Base-by-base conservation (phyloP, 2,888 invertebrate species). In the Aporophyla lueneburgensis region DNA sequence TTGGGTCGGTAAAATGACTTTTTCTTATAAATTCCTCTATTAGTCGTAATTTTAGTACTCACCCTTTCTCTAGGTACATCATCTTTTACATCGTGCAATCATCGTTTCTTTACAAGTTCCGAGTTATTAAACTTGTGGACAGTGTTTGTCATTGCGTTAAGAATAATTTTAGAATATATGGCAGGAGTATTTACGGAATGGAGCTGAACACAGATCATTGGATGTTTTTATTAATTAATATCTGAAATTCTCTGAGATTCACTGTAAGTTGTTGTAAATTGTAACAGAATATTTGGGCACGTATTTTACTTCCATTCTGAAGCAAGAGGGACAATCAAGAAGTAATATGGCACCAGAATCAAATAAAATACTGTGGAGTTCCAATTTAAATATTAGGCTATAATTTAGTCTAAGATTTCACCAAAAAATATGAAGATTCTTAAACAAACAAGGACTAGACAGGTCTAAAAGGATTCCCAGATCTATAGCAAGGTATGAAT, bases 401-500 rank as follows among this genome's bases (percentile, higher is more conserved):
- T 10, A 46, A 69, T 27, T 16, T 16, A 3, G 40, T 21, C 6
- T 21, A 49, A 24, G 10, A 24, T 74, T 10, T 19, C 1, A 40
- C 9, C 0, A 10, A 0, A 51, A 9, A 43, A 5, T 19, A 40
- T n/a, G 6, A 43, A 0, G 4, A n/a, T 62, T 12, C 19, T 12
- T 6, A 53, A 14, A 2, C 5, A 27, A 71, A 43, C 16, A 69
- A 40, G 7, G 14, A 19, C 10, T 49, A 21, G 75, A 21, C 78
- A 62, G 19, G 24, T 86, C 88, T 87, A 72, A 71, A 65, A 16
- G 0, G 1, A 24, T 88, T 78, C 46, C 14, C 43, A 76, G 43
- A 33, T 82, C 89, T 89, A 79, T 78, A 56, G 24, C 33, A 71
- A 86, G 84, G 72, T 84, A 84, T 91, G 87, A 91, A 90, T 90